Evolutionary conservation across 2,113 vertebrate species (phyloP), one percentile per base, ranked within the genome.

Genomic region (Mustelus asterias): DNA sequence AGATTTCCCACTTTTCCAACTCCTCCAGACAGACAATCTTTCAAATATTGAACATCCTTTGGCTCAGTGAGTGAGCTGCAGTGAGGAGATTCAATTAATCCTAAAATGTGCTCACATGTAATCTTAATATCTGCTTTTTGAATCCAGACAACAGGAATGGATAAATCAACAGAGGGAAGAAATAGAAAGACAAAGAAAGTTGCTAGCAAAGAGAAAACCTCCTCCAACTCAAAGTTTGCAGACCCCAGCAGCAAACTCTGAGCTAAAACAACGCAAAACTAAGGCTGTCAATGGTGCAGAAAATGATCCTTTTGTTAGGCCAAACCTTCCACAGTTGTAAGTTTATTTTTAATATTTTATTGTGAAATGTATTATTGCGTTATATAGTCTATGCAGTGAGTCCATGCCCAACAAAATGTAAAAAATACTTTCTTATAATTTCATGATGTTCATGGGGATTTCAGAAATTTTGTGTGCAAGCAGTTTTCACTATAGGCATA

Each of bases 141-240:
- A 96, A 95, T 96, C 95, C 97, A 99, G 99, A 96, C 99, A 99
- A 96, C 99, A 99, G 96, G 99, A 99, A 97, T 99, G 98, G 98
- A 98, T 99, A 97, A 99, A 99, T 98, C 99, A 99, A 97, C 99
- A 99, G 97, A 98, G 99, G 96, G 99, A 99, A 98, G 99, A 99
- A 96, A 99, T 99, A 96, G 99, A 99, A 98, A 98, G 99, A 96
- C 99, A 99, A 97, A 98, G 99, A 96, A 99, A 99, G 97, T 98
- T 99, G 97, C 97, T 99, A 96, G 99, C 99, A 96, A 99, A 99
- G 97, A 98, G 99, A 97, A 99, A 99, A 97, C 99, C 99, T 96
- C 98, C 99, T 76, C 97, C 98, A 96, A 98, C 98, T 97, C 99
- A 98, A 97, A 99, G 98, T 98, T 98, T 99, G 97, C 99, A 99